A percentile compares a stretch with the other conserved stretches of the same genome.
Evolutionary conservation across 2,888 invertebrate genomes (phyloP).

Genomic region (Cheilosia impressa): DNA sequence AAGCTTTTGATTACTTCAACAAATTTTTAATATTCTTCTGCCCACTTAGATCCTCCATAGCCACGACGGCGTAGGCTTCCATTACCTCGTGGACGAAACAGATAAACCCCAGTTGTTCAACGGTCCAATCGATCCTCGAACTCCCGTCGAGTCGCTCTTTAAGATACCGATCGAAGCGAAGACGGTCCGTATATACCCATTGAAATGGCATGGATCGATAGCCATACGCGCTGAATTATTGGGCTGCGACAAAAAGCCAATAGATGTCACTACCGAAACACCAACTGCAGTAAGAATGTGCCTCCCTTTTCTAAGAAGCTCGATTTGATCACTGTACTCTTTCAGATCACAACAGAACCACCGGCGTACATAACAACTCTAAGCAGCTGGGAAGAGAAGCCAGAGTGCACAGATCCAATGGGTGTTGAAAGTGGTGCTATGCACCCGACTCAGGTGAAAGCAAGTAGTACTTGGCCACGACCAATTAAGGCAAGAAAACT

Average conservation of each 20-base stretch:
- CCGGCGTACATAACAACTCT: conserved; percentile 23
- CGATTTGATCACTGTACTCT: not conserved
- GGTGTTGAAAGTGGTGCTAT: conserved; percentile 88
- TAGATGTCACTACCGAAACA: conserved; percentile 55
- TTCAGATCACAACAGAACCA: conserved; percentile 27
- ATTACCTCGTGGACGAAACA: conserved; percentile 85
- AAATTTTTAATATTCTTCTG: not conserved
- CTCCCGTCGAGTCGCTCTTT: conserved; percentile 87
- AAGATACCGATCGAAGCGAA: conserved; percentile 90
- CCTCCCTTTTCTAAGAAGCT: not conserved
- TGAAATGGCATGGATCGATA: conserved; percentile 88
- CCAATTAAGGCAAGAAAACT: conserved; percentile 78
- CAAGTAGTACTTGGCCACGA: conserved; percentile 81
- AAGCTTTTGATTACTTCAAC: not conserved
- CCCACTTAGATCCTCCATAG: conserved; percentile 84
- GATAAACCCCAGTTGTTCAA: conserved; percentile 87
- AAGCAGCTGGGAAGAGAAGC: conserved; percentile 61
- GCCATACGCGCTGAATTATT: conserved; percentile 89
- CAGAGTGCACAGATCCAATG: conserved; percentile 89
- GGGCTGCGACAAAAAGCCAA: conserved; percentile 85
- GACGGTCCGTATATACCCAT: conserved; percentile 88
- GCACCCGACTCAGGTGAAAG: conserved; percentile 86
- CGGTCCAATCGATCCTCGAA: conserved; percentile 87
- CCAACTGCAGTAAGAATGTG: conserved; percentile 32
- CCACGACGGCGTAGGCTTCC: conserved; percentile 87